These are phyloP conservation scores for Poeciliopsis paucimaculata DNA, from an alignment of 2,797 vertebrate genomes.

Conservation along the genomic window DNA sequence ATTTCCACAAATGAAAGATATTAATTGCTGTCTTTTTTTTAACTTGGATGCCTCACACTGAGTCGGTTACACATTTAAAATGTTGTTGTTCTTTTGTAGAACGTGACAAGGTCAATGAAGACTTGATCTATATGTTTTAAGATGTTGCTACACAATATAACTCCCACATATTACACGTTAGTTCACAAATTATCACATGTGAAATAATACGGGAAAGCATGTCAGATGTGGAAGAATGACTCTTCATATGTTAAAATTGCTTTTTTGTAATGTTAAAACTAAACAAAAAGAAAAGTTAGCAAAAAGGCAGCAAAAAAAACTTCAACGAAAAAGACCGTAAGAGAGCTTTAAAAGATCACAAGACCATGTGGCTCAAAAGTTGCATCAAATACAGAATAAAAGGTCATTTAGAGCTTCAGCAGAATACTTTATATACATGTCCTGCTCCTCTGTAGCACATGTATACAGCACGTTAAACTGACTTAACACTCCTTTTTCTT, in stretches of 20 bases:
- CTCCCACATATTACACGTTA: not conserved
- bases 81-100: too few relatives aligned
- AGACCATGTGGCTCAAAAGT: not conserved
- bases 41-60: not conserved
- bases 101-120: not conserved
- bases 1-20: not conserved
- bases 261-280: not conserved
- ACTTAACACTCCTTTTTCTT: slow-evolving; percentile 2
- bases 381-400: not conserved
- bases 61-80: not conserved
- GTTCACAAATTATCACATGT: not conserved
- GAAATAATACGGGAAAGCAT: not conserved
- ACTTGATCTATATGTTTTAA: not conserved
- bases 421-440: not conserved
- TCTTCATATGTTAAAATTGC: not conserved
- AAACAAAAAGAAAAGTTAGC: not conserved
- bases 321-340: not conserved
- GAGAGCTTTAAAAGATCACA: not conserved
- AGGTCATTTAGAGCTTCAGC: not conserved
- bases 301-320: not conserved
- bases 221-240: not conserved
- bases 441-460: not conserved
- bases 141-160: not conserved
- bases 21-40: not conserved
- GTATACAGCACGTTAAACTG: not conserved